Conservation (phyloP, 1,140 invertebrate genomes). For the Oppia nitens region DNA sequence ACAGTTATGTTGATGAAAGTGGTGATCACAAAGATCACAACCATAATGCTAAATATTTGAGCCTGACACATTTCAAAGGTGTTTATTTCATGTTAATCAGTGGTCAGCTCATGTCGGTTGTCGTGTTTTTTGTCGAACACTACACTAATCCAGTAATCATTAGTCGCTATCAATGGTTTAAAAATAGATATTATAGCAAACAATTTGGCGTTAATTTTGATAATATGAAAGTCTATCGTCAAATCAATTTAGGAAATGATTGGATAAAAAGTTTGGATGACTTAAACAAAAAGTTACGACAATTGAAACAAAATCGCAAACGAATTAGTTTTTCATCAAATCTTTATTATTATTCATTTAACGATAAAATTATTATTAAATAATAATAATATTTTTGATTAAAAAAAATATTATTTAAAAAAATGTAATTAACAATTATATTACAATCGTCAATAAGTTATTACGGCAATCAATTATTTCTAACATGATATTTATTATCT, state of each 20-base stretch:
- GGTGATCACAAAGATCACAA: too few relatives aligned
- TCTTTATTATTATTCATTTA: not conserved
- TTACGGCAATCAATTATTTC: too few relatives aligned
- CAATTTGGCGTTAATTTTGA: not conserved
- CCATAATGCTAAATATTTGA: not conserved
- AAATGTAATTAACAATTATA: too few relatives aligned
- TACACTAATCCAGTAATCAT: too few relatives aligned
- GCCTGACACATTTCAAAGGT: not conserved
- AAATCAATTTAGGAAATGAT: not conserved
- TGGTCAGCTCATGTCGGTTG: not conserved
- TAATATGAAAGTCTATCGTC: not conserved
- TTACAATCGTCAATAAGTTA: too few relatives aligned
- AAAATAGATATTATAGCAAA: not conserved
- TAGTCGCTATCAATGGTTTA: not conserved
- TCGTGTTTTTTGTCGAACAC: not conserved
- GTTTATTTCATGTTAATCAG: not conserved
- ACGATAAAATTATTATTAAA: not conserved
- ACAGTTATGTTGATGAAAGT: too few relatives aligned
- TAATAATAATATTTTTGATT: too few relatives aligned
- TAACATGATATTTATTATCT: too few relatives aligned
- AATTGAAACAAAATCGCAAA: not conserved
- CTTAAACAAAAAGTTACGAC: too few relatives aligned
- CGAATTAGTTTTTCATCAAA: not conserved
- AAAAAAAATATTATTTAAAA: too few relatives aligned
- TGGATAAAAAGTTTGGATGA: not conserved